Conservation (phyloP, 2,888 invertebrate genomes). For the Hypselothyrea guttata region DNA sequence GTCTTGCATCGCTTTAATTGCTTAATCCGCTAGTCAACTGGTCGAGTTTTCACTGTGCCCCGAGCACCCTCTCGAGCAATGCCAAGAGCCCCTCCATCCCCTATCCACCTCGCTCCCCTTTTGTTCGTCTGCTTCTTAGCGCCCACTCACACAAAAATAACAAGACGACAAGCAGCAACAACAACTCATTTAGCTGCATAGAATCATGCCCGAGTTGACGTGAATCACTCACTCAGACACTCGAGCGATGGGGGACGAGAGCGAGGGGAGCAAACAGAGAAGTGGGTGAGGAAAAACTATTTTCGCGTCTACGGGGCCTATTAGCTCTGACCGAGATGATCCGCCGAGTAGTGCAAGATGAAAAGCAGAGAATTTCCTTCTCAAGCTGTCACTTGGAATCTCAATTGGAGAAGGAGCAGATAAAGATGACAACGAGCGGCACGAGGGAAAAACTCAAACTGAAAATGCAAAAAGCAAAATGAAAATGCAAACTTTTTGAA, state of each 20-base stretch:
- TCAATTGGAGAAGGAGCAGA: constrained; percentile 22
- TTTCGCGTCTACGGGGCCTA: constrained; percentile 63
- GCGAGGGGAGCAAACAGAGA: neutral
- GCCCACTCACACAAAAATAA: constrained; percentile 38
- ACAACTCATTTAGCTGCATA: constrained; percentile 73
- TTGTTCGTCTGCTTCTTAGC: constrained; percentile 11
- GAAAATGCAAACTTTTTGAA: constrained; percentile 69
- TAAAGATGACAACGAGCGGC: constrained; percentile 32
- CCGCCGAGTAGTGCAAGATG: constrained; percentile 33
- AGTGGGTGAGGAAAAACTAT: constrained; percentile 52
- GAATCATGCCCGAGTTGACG: constrained; percentile 73
- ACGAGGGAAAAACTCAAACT: constrained; percentile 25
- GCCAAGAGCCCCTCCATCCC: constrained; percentile 31
- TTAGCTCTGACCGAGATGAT: constrained; percentile 67
- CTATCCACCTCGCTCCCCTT: neutral
- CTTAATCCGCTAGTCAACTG: constrained; percentile 23
- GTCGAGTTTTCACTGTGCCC: constrained; percentile 38
- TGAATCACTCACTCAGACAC: constrained; percentile 73
- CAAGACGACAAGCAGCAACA: constrained; percentile 38
- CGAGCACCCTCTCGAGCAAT: constrained; percentile 38
- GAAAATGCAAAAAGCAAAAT: constrained; percentile 38
- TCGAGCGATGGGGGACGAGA: constrained; percentile 41
- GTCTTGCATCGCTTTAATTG: constrained; percentile 30
- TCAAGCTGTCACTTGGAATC: constrained; percentile 69
- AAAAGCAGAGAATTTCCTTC: constrained; percentile 46